A percentile compares a stretch with the other conserved stretches of the same genome.
Evolutionary conservation across 2,888 invertebrate genomes (phyloP).

Genomic region (Gonocerus acuteangulatus): DNA sequence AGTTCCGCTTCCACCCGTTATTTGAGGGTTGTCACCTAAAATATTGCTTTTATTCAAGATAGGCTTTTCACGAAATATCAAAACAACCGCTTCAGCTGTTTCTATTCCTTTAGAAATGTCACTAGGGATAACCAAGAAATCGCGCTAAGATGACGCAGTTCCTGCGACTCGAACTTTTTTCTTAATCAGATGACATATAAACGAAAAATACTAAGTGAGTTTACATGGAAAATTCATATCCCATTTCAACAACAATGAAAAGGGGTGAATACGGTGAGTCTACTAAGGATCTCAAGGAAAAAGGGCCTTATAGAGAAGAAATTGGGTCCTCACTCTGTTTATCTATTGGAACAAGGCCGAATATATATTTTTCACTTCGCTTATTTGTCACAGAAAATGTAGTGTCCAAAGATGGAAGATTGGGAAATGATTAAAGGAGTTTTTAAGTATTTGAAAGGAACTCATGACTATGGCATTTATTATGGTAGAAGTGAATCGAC

Average conservation of each 20-base stretch:
- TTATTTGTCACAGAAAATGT: conserved; percentile 25
- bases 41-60: too few relatives aligned
- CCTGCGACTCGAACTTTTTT: too few relatives aligned
- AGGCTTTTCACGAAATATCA: too few relatives aligned
- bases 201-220: too few relatives aligned
- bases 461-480: conserved; percentile 21
- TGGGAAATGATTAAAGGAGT: conserved; percentile 27
- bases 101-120: too few relatives aligned
- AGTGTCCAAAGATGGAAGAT: conserved; percentile 22
- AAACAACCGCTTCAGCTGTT: too few relatives aligned
- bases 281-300: background rate
- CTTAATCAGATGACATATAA: too few relatives aligned
- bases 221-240: conserved; percentile 24
- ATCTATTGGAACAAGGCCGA: conserved; percentile 25
- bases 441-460: conserved; percentile 31
- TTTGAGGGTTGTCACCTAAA: too few relatives aligned
- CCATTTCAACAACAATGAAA: conserved; percentile 23
- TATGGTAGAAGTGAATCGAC: conserved; percentile 1
- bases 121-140: too few relatives aligned
- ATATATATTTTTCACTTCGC: conserved; percentile 32
- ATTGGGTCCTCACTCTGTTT: conserved; percentile 12
- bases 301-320: conserved; percentile 23
- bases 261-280: conserved; percentile 17
- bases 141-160: too few relatives aligned
- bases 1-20: too few relatives aligned